Percentiles rank a stretch among this genome's conserved stretches.
Evolutionary conservation across 2,113 vertebrate genomes (phyloP).

Genomic region (Calyptommatus sinebrachiatus): DNA sequence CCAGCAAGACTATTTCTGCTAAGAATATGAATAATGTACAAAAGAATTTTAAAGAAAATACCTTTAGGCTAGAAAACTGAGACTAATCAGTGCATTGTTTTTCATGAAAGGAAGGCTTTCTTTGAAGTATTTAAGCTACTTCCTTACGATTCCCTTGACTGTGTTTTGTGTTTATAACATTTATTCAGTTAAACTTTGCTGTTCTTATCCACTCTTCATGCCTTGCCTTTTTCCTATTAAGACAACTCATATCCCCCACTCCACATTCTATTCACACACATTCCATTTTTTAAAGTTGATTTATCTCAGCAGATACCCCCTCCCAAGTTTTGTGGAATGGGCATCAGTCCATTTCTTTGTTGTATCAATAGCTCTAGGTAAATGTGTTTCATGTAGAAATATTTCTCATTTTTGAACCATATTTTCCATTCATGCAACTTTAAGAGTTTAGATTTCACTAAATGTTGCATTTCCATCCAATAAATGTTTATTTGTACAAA

Average conservation of each 20-base stretch:
- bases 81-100: conserved; percentile 63
- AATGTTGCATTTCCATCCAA: background rate
- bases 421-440: conserved; percentile 29
- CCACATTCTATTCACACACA: conserved; percentile 32
- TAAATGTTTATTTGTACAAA: background rate
- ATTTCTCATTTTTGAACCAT: conserved; percentile 25
- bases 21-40: conserved; percentile 68
- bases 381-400: conserved; percentile 31
- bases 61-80: conserved; percentile 66
- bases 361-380: conserved; percentile 33
- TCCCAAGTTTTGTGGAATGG: background rate
- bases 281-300: conserved; percentile 51
- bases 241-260: background rate
- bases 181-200: conserved; percentile 63
- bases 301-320: conserved; percentile 53
- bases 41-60: conserved; percentile 64
- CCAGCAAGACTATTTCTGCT: conserved; percentile 49
- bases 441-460: conserved; percentile 28
- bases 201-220: conserved; percentile 49
- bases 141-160: conserved; percentile 66
- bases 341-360: conserved; percentile 50
- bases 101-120: conserved; percentile 58
- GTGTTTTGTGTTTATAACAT: conserved; percentile 71
- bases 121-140: conserved; percentile 71
- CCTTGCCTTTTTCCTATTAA: conserved; percentile 23